Base-by-base conservation (phyloP, 2,113 vertebrate species). In the Myotis yumanensis region DNA sequence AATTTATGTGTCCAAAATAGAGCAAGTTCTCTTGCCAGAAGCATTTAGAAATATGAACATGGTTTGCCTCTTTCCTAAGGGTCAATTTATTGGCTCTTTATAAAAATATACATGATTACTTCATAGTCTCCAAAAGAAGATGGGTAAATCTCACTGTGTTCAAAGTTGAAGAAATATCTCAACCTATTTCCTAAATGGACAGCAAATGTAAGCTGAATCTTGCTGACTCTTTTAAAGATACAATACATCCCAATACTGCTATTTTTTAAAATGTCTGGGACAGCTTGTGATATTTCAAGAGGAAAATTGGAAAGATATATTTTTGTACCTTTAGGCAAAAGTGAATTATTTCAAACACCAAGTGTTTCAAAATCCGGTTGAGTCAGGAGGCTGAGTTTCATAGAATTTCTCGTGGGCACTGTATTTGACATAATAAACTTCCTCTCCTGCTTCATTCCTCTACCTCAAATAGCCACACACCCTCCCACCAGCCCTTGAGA, bases 261-360 rank as follows among this genome's bases (percentile, higher is more conserved):
- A 80, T 88, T 95, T 95, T 95, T 83, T 48, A 9, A 96, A 96
- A 89, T 83, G 57, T 94, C 69, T 37, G 3, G 43, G 82, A 95
- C 28, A 92, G 69, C 75, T 96, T 83, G 89, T 89, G 89, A 97
- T 97, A 96, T 96, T 96, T 97, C 94, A 96, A 86, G 73, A 84
- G 52, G 91, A 80, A 95, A 95, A 92, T 86, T 94, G 92, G 85
- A 95, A 96, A 92, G 48, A 88, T 73, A 16, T 46, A 73, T 51
- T 93, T 86, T 86, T 93, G 85, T 96, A 85, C 77, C 79, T 93
- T 96, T 95, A 96, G 93, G 92, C 73, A 92, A 95, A 52, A 96
- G 79, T 80, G 86, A 96, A 86, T 95, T 96, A 95, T 97, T 95
- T 93, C 81, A 83, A 92, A 90, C 62, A 91, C 79, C 73, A 94